Base-by-base conservation (phyloP, 2,888 invertebrate species). In the Muschampia plurimacula region DNA sequence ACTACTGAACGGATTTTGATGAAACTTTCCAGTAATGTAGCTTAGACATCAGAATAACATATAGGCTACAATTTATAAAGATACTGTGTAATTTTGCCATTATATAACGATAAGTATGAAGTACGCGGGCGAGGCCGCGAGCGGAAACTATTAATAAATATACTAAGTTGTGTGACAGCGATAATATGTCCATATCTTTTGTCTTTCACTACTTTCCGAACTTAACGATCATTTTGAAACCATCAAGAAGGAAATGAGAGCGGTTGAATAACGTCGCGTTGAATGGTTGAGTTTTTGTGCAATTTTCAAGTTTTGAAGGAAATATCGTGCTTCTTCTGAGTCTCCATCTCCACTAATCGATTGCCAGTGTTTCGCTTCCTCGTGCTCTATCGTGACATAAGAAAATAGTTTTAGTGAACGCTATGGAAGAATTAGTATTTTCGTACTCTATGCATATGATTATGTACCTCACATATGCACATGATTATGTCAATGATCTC, bases 171-270 rank as follows among this genome's bases (percentile, higher is more conserved):
- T 55, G 22, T 55, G 22, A 55, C 57, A 28, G 28, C 28, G 28
- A 28, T 57, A 7, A 10, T 57, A 28, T n/a, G 1, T 39, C 39
- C 41, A n/a, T 15, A 36, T 46, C 64, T 57, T 46, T 13, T 32
- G 44, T 2, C 70, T 49, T 36, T 10, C 22, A 59, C 70, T 71
- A 49, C 65, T 28, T 22, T 12, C 36, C 7, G 13, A 44, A 0
- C 65, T n/a, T 15, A 49, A 49, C 12, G 9, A 22, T 69, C 65
- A 65, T 71, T 71, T 71, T 71, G 70, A 71, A 71, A 66, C 65
- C 66, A 32, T 55, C 65, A 12, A 71, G 39, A 44, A 71, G 70
- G 65, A 71, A 71, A 71, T 49, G 65, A 66, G 70, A 71, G 65
- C 70, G 65, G 65, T 71, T 71, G 65, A 15, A 71, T 71, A 66